Base-by-base conservation (phyloP, 2,113 vertebrate genomes). In the Actinemys pallida region DNA sequence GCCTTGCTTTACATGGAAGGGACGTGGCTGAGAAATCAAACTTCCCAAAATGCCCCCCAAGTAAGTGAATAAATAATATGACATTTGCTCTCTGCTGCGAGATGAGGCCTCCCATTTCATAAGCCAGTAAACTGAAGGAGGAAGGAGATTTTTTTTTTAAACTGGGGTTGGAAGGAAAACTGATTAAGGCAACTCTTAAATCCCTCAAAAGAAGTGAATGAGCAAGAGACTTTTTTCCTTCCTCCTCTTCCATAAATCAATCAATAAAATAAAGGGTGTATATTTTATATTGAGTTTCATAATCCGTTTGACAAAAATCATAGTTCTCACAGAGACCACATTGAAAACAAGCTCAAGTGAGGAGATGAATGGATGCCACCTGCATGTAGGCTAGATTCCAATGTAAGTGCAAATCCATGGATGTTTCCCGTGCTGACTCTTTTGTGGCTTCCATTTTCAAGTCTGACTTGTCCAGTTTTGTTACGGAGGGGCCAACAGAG, bases 61-160 rank as follows among this genome's bases (percentile, higher is more conserved):
- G 97, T 96, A 95, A 94, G 95, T 93, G 97, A 98, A 97, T 96
- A 96, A 96, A 97, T 94, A 97, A 96, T 92, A 96, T 96, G 91
- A 92, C 94, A 92, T 97, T 95, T 94, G 94, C 83, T 96, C 65
- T 94, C 95, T 84, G 87, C 92, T 94, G 89, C 10, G 90, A 95
- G 93, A 95, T 78, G 96, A 97, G 96, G 98, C 96, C 98, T 97
- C 94, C 97, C 87, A 98, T 98, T 98, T 98, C 98, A 98, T 95
- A 98, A 96, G 97, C 98, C 97, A 96, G 95, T 83, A 91, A 88
- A 81, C 95, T 90, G 84, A 97, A 96, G 96, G 92, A 95, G 93
- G 69, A 75, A 19, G 39, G 25, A 65, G 24, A 75, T 0, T 19
- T 3, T 86, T 24, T 42, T 96, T 93, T 83, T 90, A 29, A 31